Evolutionary conservation across 1,140 invertebrate species (phyloP).

Genomic region (Cheumatopsyche charites): DNA sequence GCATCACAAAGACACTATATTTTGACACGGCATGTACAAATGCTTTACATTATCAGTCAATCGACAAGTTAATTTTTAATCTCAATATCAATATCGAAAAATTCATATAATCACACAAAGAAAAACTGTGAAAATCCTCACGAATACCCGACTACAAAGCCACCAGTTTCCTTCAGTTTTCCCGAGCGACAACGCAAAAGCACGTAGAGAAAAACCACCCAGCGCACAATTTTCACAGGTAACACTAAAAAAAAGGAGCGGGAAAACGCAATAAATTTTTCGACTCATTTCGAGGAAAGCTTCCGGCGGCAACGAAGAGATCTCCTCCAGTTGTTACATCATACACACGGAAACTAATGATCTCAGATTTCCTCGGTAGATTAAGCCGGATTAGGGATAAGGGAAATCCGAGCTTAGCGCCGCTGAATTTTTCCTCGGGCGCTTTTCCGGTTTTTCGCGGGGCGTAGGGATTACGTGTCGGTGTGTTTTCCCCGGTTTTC

Average conservation of each 20-base stretch:
- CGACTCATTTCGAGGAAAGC: slow-evolving; percentile 25
- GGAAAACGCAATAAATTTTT: slow-evolving; percentile 27
- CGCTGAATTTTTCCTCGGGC: neutral
- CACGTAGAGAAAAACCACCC: too few species aligned
- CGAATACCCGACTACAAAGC: too few species aligned
- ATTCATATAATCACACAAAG: too few species aligned
- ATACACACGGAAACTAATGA: slow-evolving; percentile 39
- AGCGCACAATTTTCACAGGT: too few species aligned
- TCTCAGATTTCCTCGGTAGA: slow-evolving; percentile 42
- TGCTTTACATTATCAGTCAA: too few species aligned
- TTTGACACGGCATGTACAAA: too few species aligned
- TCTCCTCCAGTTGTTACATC: slow-evolving; percentile 27
- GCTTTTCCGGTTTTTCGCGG: slow-evolving; percentile 24
- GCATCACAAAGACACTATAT: too few species aligned
- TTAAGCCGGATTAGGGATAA: slow-evolving; percentile 40
- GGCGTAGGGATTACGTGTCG: slow-evolving; percentile 8
- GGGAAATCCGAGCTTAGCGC: slow-evolving; percentile 33
- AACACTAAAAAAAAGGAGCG: neutral
- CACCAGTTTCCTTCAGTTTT: too few species aligned
- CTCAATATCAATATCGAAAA: too few species aligned
- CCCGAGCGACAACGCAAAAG: too few species aligned
- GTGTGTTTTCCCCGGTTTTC: neutral
- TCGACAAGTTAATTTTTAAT: too few species aligned
- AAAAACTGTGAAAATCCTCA: too few species aligned
- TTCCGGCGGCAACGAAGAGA: slow-evolving; percentile 10